phyloP scores from a whole-genome alignment of 2,113 vertebrate species.

The Orthochromis malagaraziensis region DNA sequence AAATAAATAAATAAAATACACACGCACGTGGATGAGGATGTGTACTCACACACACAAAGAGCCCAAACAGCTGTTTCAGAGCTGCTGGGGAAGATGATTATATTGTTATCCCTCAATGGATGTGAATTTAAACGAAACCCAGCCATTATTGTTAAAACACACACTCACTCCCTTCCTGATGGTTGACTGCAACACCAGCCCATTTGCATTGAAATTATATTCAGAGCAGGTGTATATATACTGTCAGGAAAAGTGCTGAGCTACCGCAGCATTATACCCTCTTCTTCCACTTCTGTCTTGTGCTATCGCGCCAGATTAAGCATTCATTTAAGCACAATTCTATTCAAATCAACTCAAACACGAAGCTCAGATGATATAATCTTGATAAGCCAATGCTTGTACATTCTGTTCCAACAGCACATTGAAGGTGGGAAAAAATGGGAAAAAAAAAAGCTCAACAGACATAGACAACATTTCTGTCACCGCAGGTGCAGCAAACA shows the following conservation, averaged over 20 bases:
- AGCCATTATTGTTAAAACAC: slow-evolving; percentile 22
- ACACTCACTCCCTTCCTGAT: background rate
- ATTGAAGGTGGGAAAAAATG: background rate
- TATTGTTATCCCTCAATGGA: slow-evolving; percentile 33
- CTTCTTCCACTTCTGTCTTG: background rate
- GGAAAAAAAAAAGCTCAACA: background rate
- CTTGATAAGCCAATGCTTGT: background rate
- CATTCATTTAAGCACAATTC: background rate
- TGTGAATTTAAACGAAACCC: background rate
- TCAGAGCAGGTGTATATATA: background rate
- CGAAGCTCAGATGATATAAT: background rate
- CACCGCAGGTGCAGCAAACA: background rate
- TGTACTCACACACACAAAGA: background rate
- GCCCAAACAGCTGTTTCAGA: slow-evolving; percentile 20
- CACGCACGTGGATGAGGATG: background rate
- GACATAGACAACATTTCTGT: background rate
- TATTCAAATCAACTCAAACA: background rate
- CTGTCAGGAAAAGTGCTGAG: background rate
- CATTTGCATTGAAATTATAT: slow-evolving; percentile 49
- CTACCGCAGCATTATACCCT: background rate
- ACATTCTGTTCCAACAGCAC: background rate
- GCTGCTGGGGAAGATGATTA: slow-evolving; percentile 1
- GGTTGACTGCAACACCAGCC: slow-evolving; percentile 11
- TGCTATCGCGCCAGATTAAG: background rate
- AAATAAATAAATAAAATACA: background rate